A percentile compares a stretch with the other conserved stretches of the same genome.
These are phyloP conservation scores for Oeneis ivallda DNA, from an alignment of 2,888 invertebrate genomes.

Conservation along the genomic window DNA sequence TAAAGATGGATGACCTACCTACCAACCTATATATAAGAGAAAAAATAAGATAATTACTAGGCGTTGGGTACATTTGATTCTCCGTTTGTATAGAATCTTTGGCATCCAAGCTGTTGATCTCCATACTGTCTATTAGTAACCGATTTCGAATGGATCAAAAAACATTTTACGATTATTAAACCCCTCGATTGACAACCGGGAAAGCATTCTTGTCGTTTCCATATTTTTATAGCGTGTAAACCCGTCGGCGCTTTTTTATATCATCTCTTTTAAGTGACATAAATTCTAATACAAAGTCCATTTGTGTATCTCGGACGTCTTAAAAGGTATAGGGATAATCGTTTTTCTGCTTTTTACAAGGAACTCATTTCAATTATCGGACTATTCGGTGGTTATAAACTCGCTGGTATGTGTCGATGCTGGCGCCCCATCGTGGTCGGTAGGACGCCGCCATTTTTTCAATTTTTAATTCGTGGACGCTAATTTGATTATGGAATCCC, in stretches of 20 bases:
- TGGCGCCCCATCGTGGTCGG: constrained; percentile 74
- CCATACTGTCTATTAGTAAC: constrained; percentile 23
- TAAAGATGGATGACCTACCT: no score
- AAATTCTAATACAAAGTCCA: constrained; percentile 82
- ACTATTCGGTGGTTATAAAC: constrained; percentile 78
- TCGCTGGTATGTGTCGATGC: constrained; percentile 72
- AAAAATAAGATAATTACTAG: neutral
- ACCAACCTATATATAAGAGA: neutral
- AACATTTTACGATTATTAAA: constrained; percentile 81
- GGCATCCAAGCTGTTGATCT: constrained; percentile 8
- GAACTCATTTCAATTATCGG: constrained; percentile 82
- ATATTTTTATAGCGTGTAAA: constrained; percentile 82
- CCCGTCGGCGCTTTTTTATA: constrained; percentile 79
- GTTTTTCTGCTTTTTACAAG: constrained; percentile 81
- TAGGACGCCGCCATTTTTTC: constrained; percentile 63
- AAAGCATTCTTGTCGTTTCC: constrained; percentile 75
- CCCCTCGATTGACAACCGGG: constrained; percentile 77
- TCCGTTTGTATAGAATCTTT: neutral
- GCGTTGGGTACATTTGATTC: neutral
- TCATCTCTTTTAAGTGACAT: constrained; percentile 80
- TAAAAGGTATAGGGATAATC: constrained; percentile 80
- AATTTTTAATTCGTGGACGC: constrained; percentile 72
- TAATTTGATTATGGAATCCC: constrained; percentile 78
- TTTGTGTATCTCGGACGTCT: constrained; percentile 81
- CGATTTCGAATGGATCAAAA: constrained; percentile 66